phyloP scores from a whole-genome alignment of 2,888 invertebrate genomes.

The Xestia sexstrigata region DNA sequence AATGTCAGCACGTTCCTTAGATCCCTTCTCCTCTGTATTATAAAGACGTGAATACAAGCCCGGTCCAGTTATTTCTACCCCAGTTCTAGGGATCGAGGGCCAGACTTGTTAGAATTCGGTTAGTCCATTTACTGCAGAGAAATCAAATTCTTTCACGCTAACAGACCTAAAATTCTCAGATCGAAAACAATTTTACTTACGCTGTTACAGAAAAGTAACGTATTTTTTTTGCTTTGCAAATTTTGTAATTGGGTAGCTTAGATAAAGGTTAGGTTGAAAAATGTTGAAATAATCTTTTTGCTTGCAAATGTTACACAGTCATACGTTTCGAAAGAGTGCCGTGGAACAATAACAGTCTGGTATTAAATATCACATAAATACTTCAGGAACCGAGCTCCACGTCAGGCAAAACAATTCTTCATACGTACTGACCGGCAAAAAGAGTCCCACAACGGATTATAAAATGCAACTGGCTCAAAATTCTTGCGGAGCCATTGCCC shows the following conservation, averaged over 20 bases:
- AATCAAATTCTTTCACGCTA: slow-evolving; percentile 31
- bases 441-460: slow-evolving; percentile 48
- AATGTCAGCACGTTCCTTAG: slow-evolving; percentile 68
- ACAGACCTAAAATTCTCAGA: background rate
- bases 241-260: slow-evolving; percentile 14
- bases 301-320: background rate
- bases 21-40: slow-evolving; percentile 59
- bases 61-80: slow-evolving; percentile 47
- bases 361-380: slow-evolving; percentile 44
- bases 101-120: slow-evolving; percentile 43
- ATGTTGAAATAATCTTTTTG: slow-evolving; percentile 23
- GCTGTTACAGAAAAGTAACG: slow-evolving; percentile 17
- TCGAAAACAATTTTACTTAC: slow-evolving; percentile 1
- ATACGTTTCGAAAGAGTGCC: slow-evolving; percentile 15
- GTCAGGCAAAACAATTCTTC: slow-evolving; percentile 41
- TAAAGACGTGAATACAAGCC: slow-evolving; percentile 57
- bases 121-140: slow-evolving; percentile 23
- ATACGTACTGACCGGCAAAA: slow-evolving; percentile 23
- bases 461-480: slow-evolving; percentile 72
- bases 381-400: slow-evolving; percentile 13
- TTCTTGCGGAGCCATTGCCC: slow-evolving; percentile 74
- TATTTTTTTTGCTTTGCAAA: slow-evolving; percentile 12
- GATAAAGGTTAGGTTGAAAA: background rate
- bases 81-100: slow-evolving; percentile 37
- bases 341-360: slow-evolving; percentile 31